Base-by-base conservation (phyloP, 2,797 vertebrate species). In the Morus bassanus region DNA sequence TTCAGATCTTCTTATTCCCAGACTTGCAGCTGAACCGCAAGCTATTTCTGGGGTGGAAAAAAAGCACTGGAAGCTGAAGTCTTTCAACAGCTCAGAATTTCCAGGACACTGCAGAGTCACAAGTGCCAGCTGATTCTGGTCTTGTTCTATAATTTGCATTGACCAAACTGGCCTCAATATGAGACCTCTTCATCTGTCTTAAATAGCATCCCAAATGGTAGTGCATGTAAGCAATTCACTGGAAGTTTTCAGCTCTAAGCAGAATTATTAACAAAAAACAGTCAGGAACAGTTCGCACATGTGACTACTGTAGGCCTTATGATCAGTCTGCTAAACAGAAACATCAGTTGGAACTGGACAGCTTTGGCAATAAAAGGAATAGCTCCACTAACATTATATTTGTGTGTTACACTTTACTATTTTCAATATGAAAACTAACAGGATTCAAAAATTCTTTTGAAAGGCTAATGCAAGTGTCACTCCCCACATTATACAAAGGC, bases 21-120 rank as follows among this genome's bases (percentile, higher is more conserved):
- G 91, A 78, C 91, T 89, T 73, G 57, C 65, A 96, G 82, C 93
- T 91, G 93, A 95, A 94, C 88, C 43, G 4, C 76, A 94, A 91
- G 79, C 95, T 96, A 96, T 95, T 96, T 96, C 94, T 94, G 95
- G 92, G 87, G 48, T 94, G 73, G 93, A 93, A 97, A 92, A 96
- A 96, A 88, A 92, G 77, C 88, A 82, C 68, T 82, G 65, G 93
- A 95, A 94, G 82, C 76, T 72, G 43, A 91, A 91, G 85, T 94
- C 92, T 93, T 95, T 85, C 89, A 95, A 88, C 92, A 94, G 92
- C 94, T 97, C 92, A 90, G 73, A 93, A 96, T 95, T 96, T 96
- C 96, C 96, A 97, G 94, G 91, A 93, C 89, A 91, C 92, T 92
- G 94, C 91, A 96, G 86, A 91, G 94, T 94, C 96, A 95, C 69